Evolutionary conservation across 1,140 invertebrate species (phyloP).

Genomic region (Atopsyche davidsoni): DNA sequence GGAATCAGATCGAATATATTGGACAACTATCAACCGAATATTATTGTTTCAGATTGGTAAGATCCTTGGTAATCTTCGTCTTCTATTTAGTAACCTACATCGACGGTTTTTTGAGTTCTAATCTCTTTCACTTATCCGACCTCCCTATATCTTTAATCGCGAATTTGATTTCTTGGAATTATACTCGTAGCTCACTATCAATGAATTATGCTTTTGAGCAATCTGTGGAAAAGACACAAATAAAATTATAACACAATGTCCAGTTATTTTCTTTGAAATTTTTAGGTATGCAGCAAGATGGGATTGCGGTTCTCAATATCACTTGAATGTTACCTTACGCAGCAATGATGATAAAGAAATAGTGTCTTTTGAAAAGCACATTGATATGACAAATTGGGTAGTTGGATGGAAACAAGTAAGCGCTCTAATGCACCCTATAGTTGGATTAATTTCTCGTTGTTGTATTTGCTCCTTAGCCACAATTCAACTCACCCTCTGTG

Average conservation of each 20-base stretch:
- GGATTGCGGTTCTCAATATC: conserved; percentile 37
- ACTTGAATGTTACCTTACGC: conserved; percentile 26
- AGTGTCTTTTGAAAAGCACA: conserved; percentile 17
- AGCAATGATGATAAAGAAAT: conserved; percentile 11
- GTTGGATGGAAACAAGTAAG: conserved; percentile 25
- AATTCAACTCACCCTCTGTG: too few species aligned
- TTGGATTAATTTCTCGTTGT: too few species aligned
- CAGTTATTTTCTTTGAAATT: conserved; percentile 2
- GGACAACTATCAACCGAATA: conserved; percentile 33
- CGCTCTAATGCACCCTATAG: too few species aligned
- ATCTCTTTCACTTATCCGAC: too few species aligned
- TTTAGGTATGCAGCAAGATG: conserved; percentile 34
- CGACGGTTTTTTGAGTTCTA: too few species aligned
- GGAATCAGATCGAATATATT: conserved; percentile 32
- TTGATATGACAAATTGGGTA: conserved; percentile 13
- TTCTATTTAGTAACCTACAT: too few species aligned
- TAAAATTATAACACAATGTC: too few species aligned
- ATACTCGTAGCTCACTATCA: not conserved
- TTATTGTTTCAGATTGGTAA: conserved; percentile 38
- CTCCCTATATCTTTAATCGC: too few species aligned
- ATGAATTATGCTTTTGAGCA: conserved; percentile 4
- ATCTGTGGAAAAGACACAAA: too few species aligned
- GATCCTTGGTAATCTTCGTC: too few species aligned
- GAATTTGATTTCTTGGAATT: too few species aligned
- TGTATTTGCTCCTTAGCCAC: too few species aligned